These are phyloP conservation scores for Pseudomyrmex concolor DNA, from an alignment of 1,140 invertebrate species.

Conservation along the genomic window DNA sequence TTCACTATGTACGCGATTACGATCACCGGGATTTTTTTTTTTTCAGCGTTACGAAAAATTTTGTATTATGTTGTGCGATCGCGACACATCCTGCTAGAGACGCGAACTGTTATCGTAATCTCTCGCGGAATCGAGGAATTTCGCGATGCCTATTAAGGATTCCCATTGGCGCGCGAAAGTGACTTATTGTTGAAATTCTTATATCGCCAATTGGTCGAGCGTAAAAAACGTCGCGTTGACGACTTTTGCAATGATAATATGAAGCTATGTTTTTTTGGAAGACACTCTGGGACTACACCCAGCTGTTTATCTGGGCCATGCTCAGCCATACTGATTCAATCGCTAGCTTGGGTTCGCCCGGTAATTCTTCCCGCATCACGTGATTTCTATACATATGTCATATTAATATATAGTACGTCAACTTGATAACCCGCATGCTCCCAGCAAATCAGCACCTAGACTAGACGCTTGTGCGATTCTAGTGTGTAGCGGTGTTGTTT, in stretches of 20 bases:
- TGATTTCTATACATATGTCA: conserved; percentile 6
- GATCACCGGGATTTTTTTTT: background rate
- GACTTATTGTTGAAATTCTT: background rate
- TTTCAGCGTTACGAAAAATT: background rate
- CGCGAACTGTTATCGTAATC: conserved; percentile 1
- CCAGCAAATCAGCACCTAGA: too few relatives aligned
- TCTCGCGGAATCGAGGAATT: background rate
- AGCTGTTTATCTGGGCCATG: conserved; percentile 38
- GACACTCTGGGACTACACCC: conserved; percentile 3
- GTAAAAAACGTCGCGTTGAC: background rate
- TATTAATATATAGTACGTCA: too few relatives aligned
- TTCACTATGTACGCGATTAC: background rate
- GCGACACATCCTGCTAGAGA: conserved; percentile 3
- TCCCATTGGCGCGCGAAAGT: background rate
- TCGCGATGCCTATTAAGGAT: background rate
- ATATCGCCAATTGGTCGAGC: conserved; percentile 2
- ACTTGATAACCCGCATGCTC: too few relatives aligned
- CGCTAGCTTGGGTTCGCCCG: background rate
- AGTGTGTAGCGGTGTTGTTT: too few relatives aligned
- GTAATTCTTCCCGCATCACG: conserved; percentile 17
- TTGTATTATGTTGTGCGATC: conserved; percentile 21
- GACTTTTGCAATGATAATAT: background rate
- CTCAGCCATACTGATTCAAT: conserved; percentile 45
- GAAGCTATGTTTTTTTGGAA: background rate
- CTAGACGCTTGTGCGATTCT: too few relatives aligned